These are phyloP conservation scores for Norana najaformis DNA, from an alignment of 2,888 invertebrate genomes.

Conservation along the genomic window DNA sequence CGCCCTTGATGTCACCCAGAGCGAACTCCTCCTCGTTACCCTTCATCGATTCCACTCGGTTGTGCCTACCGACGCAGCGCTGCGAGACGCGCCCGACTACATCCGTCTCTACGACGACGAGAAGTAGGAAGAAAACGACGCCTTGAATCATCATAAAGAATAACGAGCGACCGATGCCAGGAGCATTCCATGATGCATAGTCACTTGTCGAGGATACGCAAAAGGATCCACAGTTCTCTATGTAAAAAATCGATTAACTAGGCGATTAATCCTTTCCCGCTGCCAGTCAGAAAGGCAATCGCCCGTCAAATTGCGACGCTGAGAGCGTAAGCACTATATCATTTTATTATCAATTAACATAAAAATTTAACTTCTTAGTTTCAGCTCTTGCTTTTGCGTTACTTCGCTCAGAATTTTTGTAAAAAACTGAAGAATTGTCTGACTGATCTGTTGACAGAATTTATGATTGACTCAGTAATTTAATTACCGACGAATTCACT, in stretches of 20 bases:
- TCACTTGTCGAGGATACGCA: slow-evolving; percentile 62
- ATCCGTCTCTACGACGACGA: slow-evolving; percentile 71
- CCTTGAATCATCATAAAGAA: slow-evolving; percentile 69
- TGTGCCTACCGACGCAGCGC: neutral
- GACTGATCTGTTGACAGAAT: too few relatives aligned
- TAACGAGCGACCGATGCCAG: slow-evolving; percentile 75
- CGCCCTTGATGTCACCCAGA: slow-evolving; percentile 47
- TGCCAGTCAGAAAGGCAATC: neutral
- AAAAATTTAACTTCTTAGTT: neutral
- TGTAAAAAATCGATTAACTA: neutral
- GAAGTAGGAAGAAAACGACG: slow-evolving; percentile 68
- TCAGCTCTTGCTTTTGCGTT: neutral
- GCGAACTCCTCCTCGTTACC: slow-evolving; percentile 57
- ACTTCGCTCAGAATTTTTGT: neutral
- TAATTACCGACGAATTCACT: neutral
- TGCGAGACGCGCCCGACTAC: slow-evolving; percentile 39
- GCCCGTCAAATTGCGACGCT: too few relatives aligned
- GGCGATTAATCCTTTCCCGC: neutral
- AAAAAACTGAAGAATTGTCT: neutral
- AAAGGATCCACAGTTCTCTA: slow-evolving; percentile 49
- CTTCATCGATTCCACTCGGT: slow-evolving; percentile 56
- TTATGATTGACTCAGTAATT: too few relatives aligned
- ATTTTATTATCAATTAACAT: too few relatives aligned
- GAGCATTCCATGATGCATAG: slow-evolving; percentile 72
- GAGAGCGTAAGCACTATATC: neutral